A percentile compares a stretch with the other conserved stretches of the same genome.
phyloP scores from a whole-genome alignment of 1,140 invertebrate species.

The Drosophila sp. region DNA sequence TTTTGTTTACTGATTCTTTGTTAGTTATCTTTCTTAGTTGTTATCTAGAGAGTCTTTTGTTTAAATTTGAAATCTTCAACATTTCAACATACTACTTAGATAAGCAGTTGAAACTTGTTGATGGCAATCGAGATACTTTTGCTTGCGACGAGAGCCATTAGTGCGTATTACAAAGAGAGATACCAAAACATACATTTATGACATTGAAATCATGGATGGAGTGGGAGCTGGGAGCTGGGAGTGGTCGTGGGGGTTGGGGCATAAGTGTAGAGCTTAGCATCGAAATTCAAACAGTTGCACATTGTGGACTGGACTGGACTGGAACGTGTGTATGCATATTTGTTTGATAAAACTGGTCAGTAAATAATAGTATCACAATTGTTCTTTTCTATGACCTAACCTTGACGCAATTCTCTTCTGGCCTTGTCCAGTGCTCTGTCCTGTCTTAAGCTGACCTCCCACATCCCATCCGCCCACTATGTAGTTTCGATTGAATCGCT shows the following conservation, averaged over 20 bases:
- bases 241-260: too few relatives aligned
- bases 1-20: too few relatives aligned
- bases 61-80: too few relatives aligned
- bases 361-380: constrained; percentile 7
- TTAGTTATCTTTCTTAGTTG: too few relatives aligned
- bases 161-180: too few relatives aligned
- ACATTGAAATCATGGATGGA: too few relatives aligned
- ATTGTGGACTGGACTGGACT: background rate
- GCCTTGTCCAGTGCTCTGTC: background rate
- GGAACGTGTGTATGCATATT: constrained; percentile 3
- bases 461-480: background rate
- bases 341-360: constrained; percentile 11
- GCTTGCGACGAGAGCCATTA: too few relatives aligned
- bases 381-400: constrained; percentile 19
- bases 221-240: too few relatives aligned
- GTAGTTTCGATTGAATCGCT: constrained; percentile 13
- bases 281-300: background rate
- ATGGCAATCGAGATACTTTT: too few relatives aligned
- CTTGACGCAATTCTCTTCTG: background rate
- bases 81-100: too few relatives aligned
- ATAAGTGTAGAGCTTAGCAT: background rate
- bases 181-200: too few relatives aligned
- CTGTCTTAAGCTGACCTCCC: background rate
- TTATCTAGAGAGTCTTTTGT: background rate
- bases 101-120: too few relatives aligned